phyloP scores from a whole-genome alignment of 2,113 vertebrate species.

The Antigone vipio region DNA sequence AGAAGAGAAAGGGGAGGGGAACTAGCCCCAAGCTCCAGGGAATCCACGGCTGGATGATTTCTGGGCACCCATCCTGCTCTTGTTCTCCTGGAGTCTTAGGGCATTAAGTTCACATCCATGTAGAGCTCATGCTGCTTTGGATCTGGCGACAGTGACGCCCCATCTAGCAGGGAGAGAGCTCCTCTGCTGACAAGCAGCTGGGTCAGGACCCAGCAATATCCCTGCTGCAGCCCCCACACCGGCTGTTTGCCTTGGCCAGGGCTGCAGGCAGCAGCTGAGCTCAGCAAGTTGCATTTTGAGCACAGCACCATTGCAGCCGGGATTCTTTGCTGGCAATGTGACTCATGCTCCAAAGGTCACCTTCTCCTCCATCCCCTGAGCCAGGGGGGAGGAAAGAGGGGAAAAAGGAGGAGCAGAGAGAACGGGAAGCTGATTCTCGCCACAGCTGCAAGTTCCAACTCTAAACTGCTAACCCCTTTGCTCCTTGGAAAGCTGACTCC shows the following conservation, averaged over 20 bases:
- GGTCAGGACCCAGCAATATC: not conserved
- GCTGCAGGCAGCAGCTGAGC: not conserved
- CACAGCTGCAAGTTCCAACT: slow-evolving; percentile 38
- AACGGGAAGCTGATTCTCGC: slow-evolving; percentile 9
- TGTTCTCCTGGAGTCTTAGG: not conserved
- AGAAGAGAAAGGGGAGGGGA: not conserved
- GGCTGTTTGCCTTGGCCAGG: not conserved
- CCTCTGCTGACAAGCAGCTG: not conserved
- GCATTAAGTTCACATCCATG: not conserved
- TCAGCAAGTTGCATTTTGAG: not conserved
- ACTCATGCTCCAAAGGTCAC: not conserved
- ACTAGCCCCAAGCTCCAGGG: not conserved
- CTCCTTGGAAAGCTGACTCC: slow-evolving; percentile 52
- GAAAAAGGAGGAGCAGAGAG: not conserved
- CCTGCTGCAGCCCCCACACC: not conserved
- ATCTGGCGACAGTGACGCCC: not conserved
- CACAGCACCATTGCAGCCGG: not conserved
- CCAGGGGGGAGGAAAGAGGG: not conserved
- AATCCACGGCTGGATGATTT: not conserved
- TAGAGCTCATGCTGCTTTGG: not conserved
- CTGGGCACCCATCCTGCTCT: slow-evolving; percentile 4
- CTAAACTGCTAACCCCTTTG: slow-evolving; percentile 40
- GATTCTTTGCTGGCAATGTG: not conserved
- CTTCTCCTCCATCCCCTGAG: not conserved
- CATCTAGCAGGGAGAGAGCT: not conserved